These are phyloP conservation scores for Hyalella azteca DNA, from an alignment of 2,888 invertebrate species.

Conservation along the genomic window DNA sequence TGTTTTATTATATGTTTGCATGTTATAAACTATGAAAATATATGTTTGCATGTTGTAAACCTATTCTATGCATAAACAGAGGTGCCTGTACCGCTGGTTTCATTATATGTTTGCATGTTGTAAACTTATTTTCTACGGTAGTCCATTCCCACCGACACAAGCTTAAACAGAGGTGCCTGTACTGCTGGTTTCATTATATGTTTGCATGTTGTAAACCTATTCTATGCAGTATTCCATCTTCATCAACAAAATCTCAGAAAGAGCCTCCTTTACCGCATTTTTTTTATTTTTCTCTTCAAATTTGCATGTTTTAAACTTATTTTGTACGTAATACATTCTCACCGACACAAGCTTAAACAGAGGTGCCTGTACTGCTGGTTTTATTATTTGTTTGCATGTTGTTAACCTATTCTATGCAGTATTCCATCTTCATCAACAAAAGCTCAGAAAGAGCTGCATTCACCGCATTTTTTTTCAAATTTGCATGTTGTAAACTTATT, in stretches of 20 bases:
- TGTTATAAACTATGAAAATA: neutral
- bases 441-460: constrained; percentile 82
- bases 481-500: neutral
- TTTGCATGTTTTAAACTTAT: too few relatives aligned
- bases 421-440: constrained; percentile 88
- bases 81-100: neutral
- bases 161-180: constrained; percentile 79
- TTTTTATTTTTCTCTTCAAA: too few relatives aligned
- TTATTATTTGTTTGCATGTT: neutral
- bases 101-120: neutral
- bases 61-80: neutral
- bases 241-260: too few relatives aligned
- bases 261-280: too few relatives aligned
- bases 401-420: too few relatives aligned
- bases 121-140: too few relatives aligned
- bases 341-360: too few relatives aligned
- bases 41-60: neutral
- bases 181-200: constrained; percentile 14
- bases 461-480: neutral
- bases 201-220: neutral
- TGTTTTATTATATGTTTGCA: neutral
- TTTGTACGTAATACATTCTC: too few relatives aligned
- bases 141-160: constrained; percentile 89
- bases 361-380: neutral
- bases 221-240: too few relatives aligned